Evolutionary conservation across 2,113 vertebrate genomes (phyloP).

Genomic region (Pelmatolapia mariae): DNA sequence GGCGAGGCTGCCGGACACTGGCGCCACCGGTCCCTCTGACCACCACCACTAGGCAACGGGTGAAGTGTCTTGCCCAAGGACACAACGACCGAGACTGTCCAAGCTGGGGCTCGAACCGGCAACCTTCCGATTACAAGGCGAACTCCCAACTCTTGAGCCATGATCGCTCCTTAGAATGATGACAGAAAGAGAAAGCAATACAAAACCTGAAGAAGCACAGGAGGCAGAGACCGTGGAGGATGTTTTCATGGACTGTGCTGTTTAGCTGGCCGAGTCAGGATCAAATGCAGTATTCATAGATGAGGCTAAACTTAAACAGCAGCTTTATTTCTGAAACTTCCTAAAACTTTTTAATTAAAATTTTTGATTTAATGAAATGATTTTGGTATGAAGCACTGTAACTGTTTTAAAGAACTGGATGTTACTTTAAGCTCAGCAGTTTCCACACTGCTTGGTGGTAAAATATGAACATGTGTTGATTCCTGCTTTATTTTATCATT

Average conservation of each 20-base stretch:
- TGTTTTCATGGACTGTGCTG: neutral
- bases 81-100: too few species aligned
- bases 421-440: neutral
- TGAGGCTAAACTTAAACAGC: neutral
- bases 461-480: neutral
- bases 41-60: too few species aligned
- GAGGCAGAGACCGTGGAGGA: neutral
- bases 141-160: too few species aligned
- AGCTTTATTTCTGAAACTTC: neutral
- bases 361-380: neutral
- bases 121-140: too few species aligned
- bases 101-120: too few species aligned
- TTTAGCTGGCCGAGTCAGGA: neutral
- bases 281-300: neutral
- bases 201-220: too few species aligned
- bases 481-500: neutral
- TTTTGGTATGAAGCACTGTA: neutral
- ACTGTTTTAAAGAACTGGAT: neutral
- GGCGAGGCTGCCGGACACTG: too few species aligned
- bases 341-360: rapidly evolving
- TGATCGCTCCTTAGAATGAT: neutral
- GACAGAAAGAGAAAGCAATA: neutral
- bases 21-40: too few species aligned
- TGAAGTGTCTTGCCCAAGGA: too few species aligned
- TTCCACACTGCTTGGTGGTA: rapidly evolving